Base-by-base conservation (phyloP, 2,797 vertebrate genomes). In the Salmo trutta region DNA sequence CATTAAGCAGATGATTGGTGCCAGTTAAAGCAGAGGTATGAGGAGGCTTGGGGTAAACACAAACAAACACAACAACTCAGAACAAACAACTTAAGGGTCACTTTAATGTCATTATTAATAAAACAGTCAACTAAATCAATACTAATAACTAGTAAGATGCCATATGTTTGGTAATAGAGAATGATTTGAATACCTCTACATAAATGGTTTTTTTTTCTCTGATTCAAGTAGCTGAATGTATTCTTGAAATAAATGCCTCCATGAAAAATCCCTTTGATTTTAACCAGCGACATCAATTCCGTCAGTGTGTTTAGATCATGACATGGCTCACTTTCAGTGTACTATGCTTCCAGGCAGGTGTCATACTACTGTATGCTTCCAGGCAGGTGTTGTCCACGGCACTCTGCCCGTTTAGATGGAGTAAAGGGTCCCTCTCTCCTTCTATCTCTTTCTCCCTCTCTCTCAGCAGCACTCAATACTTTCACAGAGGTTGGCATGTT, bases 1-100 rank as follows among this genome's bases (percentile, higher is more conserved):
- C 90, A 94, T 94, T 95, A 93, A 92, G 93, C 31, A 53, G 92
- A 93, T 93, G 93, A 95, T 93, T 94, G 93, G 92, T 93, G 93
- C 93, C 92, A 91, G 94, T 93, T 93, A 94, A 94, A 93, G 91
- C 92, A 88, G 93, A 94, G 17, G 53, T 24, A 70, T 69, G 17
- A 31, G 16, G 41, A 7, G 29, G 62, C 59, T 19, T 5, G 14
- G 7, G 21, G 47, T 16, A 64, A 29, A 33, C 16, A 7, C 29
- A 64, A 12, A 36, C 51, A 69, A 31, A 53, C 29, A 65, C 54
- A 51, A 47, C 65, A 51, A 66, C 27, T 65, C 66, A 53, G 33
- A 24, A 33, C 21, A 56, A 41, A 51, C 1, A 21, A 27, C 2
- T 51, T 10, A 56, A 41, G 31, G 15, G 15, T 27, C 14, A 14